phyloP scores from a whole-genome alignment of 1,140 invertebrate genomes.

The Trichoplusia ni region DNA sequence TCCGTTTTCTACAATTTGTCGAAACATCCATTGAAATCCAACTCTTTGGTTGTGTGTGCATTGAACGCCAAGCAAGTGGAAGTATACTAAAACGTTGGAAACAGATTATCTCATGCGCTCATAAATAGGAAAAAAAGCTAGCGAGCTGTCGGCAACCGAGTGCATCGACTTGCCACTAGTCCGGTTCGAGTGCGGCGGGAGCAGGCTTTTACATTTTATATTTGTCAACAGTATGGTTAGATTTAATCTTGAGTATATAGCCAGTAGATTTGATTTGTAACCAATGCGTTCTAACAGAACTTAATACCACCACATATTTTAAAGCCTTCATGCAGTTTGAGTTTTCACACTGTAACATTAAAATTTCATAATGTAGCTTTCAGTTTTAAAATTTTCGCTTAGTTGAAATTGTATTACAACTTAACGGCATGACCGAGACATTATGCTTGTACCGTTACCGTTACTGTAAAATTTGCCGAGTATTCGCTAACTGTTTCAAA shows the following conservation, averaged over 20 bases:
- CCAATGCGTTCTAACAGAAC: neutral
- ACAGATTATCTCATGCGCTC: constrained; percentile 30
- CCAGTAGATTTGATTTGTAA: neutral
- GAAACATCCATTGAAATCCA: constrained; percentile 3
- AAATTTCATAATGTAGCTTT: too few relatives aligned
- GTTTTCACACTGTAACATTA: neutral
- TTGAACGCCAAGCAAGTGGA: constrained; percentile 36
- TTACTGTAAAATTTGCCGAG: constrained; percentile 16
- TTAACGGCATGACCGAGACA: constrained; percentile 5
- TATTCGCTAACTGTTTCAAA: constrained; percentile 13
- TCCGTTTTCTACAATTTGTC: constrained; percentile 20
- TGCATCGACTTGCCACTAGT: constrained; percentile 61
- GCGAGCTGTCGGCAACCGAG: constrained; percentile 40
- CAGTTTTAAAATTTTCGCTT: too few relatives aligned
- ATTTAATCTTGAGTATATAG: neutral
- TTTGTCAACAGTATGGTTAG: constrained; percentile 1
- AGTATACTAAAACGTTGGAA: constrained; percentile 40
- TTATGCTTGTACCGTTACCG: constrained; percentile 24
- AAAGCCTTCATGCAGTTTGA: too few relatives aligned
- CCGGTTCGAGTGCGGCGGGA: constrained; percentile 43
- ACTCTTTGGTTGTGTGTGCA: constrained; percentile 23
- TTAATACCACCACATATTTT: too few relatives aligned
- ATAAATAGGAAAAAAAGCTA: constrained; percentile 58
- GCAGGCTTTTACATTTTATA: constrained; percentile 46
- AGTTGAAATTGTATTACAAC: too few relatives aligned